These are phyloP conservation scores for Rafetus swinhoei DNA, from an alignment of 2,113 vertebrate genomes.

Conservation along the genomic window DNA sequence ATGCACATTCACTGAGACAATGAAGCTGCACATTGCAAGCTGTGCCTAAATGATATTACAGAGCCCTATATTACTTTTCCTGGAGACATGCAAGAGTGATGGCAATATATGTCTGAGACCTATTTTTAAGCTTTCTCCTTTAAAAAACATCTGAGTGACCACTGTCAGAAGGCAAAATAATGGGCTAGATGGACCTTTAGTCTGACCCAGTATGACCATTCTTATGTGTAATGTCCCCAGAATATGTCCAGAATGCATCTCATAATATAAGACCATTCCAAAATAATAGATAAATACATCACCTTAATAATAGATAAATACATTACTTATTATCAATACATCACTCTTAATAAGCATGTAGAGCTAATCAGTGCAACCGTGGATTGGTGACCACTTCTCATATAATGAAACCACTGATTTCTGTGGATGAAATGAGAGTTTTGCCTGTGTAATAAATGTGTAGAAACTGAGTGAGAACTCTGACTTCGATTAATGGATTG, in stretches of 20 bases:
- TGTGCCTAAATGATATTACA: background rate
- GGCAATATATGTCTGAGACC: background rate
- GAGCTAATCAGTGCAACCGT: background rate
- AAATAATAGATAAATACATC: background rate
- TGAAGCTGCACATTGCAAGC: background rate
- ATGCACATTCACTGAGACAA: background rate
- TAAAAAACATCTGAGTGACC: background rate
- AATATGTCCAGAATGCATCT: background rate
- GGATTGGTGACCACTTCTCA: background rate
- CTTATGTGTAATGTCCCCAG: background rate
- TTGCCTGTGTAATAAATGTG: rapidly evolving
- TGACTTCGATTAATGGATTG: background rate
- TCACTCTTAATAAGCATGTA: background rate
- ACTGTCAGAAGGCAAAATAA: no score
- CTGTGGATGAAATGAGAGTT: background rate
- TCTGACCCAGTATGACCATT: no score
- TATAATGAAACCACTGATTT: background rate
- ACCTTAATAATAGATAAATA: background rate
- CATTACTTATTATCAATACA: background rate
- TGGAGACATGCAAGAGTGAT: background rate
- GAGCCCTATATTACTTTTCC: background rate
- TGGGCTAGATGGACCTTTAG: no score
- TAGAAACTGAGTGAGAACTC: background rate
- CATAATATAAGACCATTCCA: background rate
- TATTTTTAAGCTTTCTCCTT: background rate